Percentiles rank a stretch among this genome's conserved stretches.
Evolutionary conservation across 2,888 invertebrate genomes (phyloP).

Genomic region (Glaucopsyche alexis): DNA sequence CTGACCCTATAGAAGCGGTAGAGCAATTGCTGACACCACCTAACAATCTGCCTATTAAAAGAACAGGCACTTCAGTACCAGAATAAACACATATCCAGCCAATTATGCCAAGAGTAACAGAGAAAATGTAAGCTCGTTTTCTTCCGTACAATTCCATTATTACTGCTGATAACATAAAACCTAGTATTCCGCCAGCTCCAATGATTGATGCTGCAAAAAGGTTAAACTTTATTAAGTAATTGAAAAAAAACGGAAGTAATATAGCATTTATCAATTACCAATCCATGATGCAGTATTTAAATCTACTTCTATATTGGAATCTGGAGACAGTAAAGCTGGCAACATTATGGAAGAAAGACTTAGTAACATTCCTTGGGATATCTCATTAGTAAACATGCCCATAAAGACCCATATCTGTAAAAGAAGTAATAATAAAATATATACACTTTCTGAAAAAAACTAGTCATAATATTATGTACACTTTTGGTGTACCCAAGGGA

Average conservation of each 20-base stretch:
- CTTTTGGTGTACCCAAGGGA: neutral
- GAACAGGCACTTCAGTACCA: conserved; percentile 44
- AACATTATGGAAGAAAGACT: conserved; percentile 54
- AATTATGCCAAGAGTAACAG: conserved; percentile 49
- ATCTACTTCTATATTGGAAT: conserved; percentile 49
- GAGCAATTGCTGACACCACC: conserved; percentile 50
- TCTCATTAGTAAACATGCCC: conserved; percentile 54
- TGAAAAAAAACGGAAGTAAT: no score
- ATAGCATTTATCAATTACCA: conserved; percentile 42
- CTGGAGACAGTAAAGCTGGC: conserved; percentile 47
- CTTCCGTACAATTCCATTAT: conserved; percentile 54
- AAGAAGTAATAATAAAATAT: neutral
- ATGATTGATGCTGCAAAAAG: conserved; percentile 50
- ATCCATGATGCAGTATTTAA: conserved; percentile 55
- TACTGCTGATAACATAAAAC: conserved; percentile 48
- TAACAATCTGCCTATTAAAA: conserved; percentile 51
- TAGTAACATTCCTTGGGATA: conserved; percentile 55
- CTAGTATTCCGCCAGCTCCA: conserved; percentile 48
- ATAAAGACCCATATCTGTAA: conserved; percentile 45
- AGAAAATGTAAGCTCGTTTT: conserved; percentile 46
- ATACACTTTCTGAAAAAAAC: neutral
- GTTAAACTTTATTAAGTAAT: no score
- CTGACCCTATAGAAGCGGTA: conserved; percentile 50
- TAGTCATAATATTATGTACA: neutral
- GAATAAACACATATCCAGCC: conserved; percentile 54